Evolutionary conservation across 2,888 invertebrate genomes (phyloP), one percentile per base, ranked within the genome.

Genomic region (Apomyelois bistriatella): DNA sequence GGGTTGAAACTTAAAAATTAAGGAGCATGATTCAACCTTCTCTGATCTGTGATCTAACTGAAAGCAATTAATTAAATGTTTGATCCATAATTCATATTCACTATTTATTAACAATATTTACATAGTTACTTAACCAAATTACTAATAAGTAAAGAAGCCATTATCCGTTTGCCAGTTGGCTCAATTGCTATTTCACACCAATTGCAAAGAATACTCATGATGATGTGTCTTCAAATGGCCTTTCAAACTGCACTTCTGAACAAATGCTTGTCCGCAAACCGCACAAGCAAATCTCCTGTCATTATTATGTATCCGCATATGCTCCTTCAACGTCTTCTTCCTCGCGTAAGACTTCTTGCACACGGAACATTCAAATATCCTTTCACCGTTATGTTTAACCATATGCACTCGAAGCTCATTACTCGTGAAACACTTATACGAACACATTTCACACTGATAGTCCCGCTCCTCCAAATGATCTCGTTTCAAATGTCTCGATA

Each of bases 241-340:
- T 52, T 87, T 87, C 9, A 89, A 54, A 56, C 85, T 85, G 46
- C 85, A 87, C 54, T 86, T 86, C 58, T 89, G 85, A 0, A 86
- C 80, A 9, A 87, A 90, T 0, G 82, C 74, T 54, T 85, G 83
- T 0, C 81, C 84, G n/a, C 87, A 88, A 0, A 82, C 70, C 0
- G 72, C 66, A 37, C 88, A 88, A 0, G 78, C 69, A 37, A 86
- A 86, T 37, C 85, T 57, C 36, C 82, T 72, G 48, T 85, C 85
- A 56, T 84, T 83, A 56, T 85, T 79, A 56, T 88, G 88, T 43
- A 85, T 87, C 8, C 83, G 58, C 77, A 87, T 77, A 57, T 89
- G 88, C 36, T 86, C 82, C 1, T 74, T 79, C 7, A 88, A 54
- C 0, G 83, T 86, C 48, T 79, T 84, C 65, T 82, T 82, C 37